These are phyloP conservation scores for Karalla daura DNA, from an alignment of 2,797 vertebrate species.

Conservation along the genomic window DNA sequence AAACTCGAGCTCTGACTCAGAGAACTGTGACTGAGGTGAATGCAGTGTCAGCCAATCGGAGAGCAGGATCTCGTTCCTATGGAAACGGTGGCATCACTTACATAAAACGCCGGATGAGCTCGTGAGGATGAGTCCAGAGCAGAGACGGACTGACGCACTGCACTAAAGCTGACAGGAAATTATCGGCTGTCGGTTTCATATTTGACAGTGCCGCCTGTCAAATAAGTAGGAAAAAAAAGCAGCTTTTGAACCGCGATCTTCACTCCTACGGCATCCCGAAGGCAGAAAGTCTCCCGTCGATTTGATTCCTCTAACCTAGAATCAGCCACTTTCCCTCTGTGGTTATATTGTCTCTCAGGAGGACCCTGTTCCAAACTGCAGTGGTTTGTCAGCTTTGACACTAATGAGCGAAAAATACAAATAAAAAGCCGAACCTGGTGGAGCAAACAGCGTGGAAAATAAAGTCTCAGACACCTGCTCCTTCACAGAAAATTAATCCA, in stretches of 20 bases:
- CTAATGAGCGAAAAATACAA: not conserved
- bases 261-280: not conserved
- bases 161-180: not conserved
- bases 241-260: not conserved
- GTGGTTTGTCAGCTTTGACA: not conserved
- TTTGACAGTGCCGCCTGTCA: not conserved
- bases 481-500: not conserved
- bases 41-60: not conserved
- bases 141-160: not conserved
- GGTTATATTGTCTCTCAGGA: not conserved
- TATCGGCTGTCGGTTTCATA: not conserved
- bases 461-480: not conserved
- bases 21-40: not conserved
- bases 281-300: not conserved
- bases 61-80: not conserved
- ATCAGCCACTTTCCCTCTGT: not conserved
- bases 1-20: not conserved
- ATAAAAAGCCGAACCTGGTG: not conserved
- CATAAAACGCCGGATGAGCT: not conserved
- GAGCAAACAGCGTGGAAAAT: slow-evolving; percentile 2
- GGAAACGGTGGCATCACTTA: not conserved
- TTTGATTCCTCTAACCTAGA: not conserved
- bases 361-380: not conserved
- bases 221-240: not conserved
- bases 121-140: not conserved